These are phyloP conservation scores for Talpa occidentalis DNA, from an alignment of 2,113 vertebrate genomes.

Conservation along the genomic window DNA sequence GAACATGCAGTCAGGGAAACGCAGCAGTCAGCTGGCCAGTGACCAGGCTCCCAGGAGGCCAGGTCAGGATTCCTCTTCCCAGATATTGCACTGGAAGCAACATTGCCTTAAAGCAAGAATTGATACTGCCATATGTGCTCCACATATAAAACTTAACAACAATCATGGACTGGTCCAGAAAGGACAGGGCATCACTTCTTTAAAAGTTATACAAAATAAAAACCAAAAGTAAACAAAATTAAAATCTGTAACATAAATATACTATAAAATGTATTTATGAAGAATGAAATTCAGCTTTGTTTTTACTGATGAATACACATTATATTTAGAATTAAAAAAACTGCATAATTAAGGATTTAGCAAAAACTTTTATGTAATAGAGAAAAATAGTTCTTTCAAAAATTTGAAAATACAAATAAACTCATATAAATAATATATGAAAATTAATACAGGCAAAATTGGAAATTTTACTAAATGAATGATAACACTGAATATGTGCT, in stretches of 20 bases:
- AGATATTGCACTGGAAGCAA: not conserved
- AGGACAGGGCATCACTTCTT: not conserved
- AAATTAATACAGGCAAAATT: not conserved
- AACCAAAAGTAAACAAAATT: not conserved
- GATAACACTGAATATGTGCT: not conserved
- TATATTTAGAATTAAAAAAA: not conserved
- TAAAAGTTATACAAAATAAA: not conserved
- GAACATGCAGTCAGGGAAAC: not conserved
- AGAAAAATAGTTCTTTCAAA: not conserved
- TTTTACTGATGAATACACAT: not conserved
- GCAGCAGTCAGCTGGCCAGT: rapidly evolving
- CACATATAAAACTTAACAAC: not conserved
- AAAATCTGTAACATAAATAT: not conserved
- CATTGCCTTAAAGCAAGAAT: not conserved
- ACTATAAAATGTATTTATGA: not conserved
- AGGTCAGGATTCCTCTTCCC: not conserved
- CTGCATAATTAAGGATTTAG: not conserved
- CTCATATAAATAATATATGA: not conserved
- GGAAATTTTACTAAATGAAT: not conserved
- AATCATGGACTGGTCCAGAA: not conserved
- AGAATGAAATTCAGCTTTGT: not conserved
- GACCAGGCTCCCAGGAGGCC: not conserved
- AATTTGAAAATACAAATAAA: not conserved
- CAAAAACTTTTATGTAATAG: not conserved
- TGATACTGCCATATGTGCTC: too few relatives aligned